These are phyloP conservation scores for Gavia stellata DNA, from an alignment of 2,113 vertebrate genomes.

Conservation along the genomic window DNA sequence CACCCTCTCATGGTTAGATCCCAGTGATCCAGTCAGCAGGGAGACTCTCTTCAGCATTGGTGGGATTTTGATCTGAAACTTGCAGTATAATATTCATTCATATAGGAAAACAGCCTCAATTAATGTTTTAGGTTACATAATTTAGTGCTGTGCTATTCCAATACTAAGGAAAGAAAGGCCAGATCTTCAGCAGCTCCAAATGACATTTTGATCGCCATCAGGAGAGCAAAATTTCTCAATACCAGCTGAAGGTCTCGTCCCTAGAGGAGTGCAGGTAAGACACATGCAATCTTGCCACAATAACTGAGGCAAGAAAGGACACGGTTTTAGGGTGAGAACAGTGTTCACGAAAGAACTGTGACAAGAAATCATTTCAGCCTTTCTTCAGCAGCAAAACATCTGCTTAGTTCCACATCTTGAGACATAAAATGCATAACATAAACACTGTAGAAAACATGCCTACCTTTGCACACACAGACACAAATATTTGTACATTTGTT, in stretches of 20 bases:
- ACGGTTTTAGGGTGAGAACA: background rate
- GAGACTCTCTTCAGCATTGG: background rate
- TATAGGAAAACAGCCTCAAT: background rate
- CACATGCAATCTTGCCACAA: background rate
- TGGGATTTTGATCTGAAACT: background rate
- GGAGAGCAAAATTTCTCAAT: background rate
- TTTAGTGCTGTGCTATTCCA: background rate
- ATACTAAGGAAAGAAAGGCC: background rate
- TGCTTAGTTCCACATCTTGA: background rate
- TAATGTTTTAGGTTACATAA: background rate
- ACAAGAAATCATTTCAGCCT: background rate
- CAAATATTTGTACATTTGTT: conserved; percentile 21
- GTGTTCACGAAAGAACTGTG: background rate
- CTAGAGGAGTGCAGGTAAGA: background rate
- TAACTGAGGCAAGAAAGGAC: background rate
- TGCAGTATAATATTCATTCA: background rate
- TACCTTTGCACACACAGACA: background rate
- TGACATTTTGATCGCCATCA: background rate
- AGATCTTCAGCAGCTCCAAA: background rate
- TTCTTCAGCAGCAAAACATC: conserved; percentile 9
- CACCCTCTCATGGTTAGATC: background rate
- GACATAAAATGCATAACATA: conserved; percentile 13
- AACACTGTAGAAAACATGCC: background rate
- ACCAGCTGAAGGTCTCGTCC: background rate
- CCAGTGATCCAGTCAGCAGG: background rate